These are phyloP conservation scores for Turritopsis dohrnii DNA, from an alignment of 30 jellyfish, hydroid and myxozoan genomes.

Conservation along the genomic window DNA sequence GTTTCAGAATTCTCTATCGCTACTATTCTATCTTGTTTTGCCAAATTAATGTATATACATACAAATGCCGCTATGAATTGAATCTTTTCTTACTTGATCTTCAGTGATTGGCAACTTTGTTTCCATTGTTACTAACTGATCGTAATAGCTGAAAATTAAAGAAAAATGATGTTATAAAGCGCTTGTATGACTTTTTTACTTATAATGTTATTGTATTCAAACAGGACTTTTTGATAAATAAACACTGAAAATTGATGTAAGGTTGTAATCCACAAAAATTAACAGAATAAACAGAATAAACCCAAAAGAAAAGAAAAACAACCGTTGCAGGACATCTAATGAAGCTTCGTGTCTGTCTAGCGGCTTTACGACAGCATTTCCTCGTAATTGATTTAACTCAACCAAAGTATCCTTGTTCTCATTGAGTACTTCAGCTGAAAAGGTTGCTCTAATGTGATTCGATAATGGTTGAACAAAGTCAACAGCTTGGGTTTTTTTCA, in stretches of 20 bases:
- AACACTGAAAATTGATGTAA: too few species aligned
- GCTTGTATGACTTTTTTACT: too few species aligned
- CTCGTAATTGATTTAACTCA: conserved; percentile 80
- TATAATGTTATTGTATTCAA: too few species aligned
- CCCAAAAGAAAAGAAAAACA: background rate
- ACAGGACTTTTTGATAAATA: too few species aligned
- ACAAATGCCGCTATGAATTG: too few species aligned
- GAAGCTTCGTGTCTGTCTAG: conserved; percentile 88
- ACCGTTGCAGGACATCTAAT: conserved; percentile 77
- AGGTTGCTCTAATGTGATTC: conserved; percentile 63
- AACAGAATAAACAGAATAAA: too few species aligned
- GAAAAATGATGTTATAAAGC: background rate
- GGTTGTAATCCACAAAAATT: too few species aligned
- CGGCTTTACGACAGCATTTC: conserved; percentile 74
- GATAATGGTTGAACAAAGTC: conserved; percentile 79
- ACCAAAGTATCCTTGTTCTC: conserved; percentile 73
- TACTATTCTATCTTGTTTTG: too few species aligned
- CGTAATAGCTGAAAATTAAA: conserved; percentile 66
- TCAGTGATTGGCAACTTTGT: conserved; percentile 84
- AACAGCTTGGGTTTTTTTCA: conserved; percentile 75
- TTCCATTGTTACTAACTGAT: conserved; percentile 81
- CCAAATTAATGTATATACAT: too few species aligned
- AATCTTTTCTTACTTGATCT: conserved; percentile 79
- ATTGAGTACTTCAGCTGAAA: conserved; percentile 58
- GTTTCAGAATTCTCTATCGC: too few species aligned